phyloP scores from a whole-genome alignment of 2,113 vertebrate species.

The Gnathonemus echidnorhynchus region DNA sequence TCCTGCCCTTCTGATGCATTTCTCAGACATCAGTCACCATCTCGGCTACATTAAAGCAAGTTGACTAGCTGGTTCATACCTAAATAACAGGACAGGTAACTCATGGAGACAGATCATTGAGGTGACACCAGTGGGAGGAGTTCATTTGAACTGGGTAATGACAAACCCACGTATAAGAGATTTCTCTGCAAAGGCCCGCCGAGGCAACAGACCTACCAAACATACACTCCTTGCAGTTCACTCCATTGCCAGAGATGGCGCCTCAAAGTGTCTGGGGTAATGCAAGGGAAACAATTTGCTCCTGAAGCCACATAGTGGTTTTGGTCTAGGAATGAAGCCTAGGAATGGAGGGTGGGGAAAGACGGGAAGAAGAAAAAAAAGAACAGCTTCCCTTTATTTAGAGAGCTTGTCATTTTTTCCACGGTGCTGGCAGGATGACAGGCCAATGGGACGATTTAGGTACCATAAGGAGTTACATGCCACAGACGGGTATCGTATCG shows the following conservation, averaged over 20 bases:
- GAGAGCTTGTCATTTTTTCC: constrained; percentile 46
- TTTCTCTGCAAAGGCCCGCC: neutral
- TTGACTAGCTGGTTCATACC: neutral
- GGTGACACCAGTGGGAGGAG: neutral
- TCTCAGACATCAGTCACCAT: neutral
- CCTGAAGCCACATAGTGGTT: constrained; percentile 47
- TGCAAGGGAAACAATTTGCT: constrained; percentile 54
- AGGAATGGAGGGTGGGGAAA: constrained; percentile 23
- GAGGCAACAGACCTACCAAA: neutral
- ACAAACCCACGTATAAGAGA: neutral
- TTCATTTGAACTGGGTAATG: neutral
- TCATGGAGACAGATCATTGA: neutral
- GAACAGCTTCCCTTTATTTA: constrained; percentile 53
- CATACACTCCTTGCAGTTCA: neutral
- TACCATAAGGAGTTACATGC: constrained; percentile 50
- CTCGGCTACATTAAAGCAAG: neutral
- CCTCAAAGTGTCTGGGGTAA: constrained; percentile 12
- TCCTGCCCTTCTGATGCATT: neutral
- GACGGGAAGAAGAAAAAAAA: constrained; percentile 32
- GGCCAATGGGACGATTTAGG: constrained; percentile 41
- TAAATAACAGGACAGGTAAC: neutral
- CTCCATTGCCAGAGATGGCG: neutral
- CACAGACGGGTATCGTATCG: constrained; percentile 48
- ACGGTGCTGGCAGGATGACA: constrained; percentile 33
- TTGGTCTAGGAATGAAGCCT: constrained; percentile 42